Conservation (phyloP, 1,140 invertebrate genomes). For the Heterodera carotae region DNA sequence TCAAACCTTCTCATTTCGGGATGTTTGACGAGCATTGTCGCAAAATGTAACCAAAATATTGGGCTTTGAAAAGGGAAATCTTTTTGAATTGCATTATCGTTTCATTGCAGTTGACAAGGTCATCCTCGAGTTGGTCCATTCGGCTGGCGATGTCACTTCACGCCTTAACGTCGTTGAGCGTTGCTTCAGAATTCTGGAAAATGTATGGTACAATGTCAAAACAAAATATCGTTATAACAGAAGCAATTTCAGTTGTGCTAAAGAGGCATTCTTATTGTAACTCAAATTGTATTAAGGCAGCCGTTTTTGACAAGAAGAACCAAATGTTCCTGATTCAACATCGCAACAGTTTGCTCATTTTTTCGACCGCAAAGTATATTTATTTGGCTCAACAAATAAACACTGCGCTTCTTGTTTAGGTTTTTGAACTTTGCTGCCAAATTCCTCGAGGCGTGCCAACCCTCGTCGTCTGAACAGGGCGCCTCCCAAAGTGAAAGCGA, state of each 20-base stretch:
- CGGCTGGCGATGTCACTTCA: background rate
- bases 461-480: background rate
- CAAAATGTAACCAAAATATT: slow-evolving; percentile 45
- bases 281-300: slow-evolving; percentile 39
- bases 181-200: slow-evolving; percentile 49
- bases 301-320: slow-evolving; percentile 46
- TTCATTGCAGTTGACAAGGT: slow-evolving; percentile 45
- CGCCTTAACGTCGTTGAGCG: slow-evolving; percentile 50
- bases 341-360: slow-evolving; percentile 40
- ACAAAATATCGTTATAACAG: no score
- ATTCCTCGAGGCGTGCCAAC: slow-evolving; percentile 6
- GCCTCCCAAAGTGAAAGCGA: slow-evolving; percentile 23
- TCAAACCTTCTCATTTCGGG: slow-evolving; percentile 42
- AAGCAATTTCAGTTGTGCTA: no score
- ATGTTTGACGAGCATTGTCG: slow-evolving; percentile 42
- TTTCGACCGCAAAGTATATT: slow-evolving; percentile 40
- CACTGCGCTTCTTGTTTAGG: background rate
- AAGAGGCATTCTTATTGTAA: no score
- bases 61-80: background rate
- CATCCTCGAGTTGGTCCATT: slow-evolving; percentile 37
- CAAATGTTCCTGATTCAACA: slow-evolving; percentile 42
- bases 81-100: background rate
- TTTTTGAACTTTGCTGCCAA: slow-evolving; percentile 29
- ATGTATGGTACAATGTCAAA: slow-evolving; percentile 30
- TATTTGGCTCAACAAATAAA: slow-evolving; percentile 11